Evolutionary conservation across 2,888 invertebrate genomes (phyloP).

Genomic region (Lasioglossum vierecki): DNA sequence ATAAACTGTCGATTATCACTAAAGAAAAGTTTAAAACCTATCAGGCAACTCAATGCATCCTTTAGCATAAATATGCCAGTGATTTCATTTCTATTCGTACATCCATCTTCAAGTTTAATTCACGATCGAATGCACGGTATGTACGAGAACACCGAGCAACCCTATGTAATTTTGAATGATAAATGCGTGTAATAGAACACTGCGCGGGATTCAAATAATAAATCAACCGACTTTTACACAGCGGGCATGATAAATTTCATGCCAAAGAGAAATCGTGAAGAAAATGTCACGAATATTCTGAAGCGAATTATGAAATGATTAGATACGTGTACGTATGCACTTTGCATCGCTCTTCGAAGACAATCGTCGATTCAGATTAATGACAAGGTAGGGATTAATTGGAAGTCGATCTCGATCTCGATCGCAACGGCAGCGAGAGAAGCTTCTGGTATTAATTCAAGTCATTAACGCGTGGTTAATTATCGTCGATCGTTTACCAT

Average conservation of each 20-base stretch:
- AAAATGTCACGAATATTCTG: not conserved
- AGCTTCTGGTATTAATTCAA: slow-evolving; percentile 19
- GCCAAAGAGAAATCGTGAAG: not conserved
- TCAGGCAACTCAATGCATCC: not conserved
- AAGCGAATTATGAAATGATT: not conserved
- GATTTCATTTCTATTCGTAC: not conserved
- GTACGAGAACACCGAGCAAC: not conserved
- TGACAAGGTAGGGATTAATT: not conserved
- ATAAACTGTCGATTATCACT: not conserved
- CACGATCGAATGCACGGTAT: not conserved
- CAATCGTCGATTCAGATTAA: not conserved
- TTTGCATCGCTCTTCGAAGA: not conserved
- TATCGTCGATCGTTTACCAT: slow-evolving; percentile 35
- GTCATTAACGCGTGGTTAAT: slow-evolving; percentile 16
- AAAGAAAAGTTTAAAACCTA: not conserved
- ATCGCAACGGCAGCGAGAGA: not conserved
- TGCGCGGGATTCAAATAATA: not conserved
- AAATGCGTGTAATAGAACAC: slow-evolving; percentile 10
- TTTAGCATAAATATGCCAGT: not conserved
- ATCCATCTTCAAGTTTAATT: not conserved
- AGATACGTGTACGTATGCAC: not conserved
- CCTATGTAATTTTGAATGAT: slow-evolving; percentile 3
- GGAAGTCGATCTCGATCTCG: not conserved
- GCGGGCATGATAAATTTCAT: not conserved
- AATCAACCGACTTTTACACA: not conserved